These are phyloP conservation scores for Liparis tanakae DNA, from an alignment of 2,797 vertebrate species.

Conservation along the genomic window DNA sequence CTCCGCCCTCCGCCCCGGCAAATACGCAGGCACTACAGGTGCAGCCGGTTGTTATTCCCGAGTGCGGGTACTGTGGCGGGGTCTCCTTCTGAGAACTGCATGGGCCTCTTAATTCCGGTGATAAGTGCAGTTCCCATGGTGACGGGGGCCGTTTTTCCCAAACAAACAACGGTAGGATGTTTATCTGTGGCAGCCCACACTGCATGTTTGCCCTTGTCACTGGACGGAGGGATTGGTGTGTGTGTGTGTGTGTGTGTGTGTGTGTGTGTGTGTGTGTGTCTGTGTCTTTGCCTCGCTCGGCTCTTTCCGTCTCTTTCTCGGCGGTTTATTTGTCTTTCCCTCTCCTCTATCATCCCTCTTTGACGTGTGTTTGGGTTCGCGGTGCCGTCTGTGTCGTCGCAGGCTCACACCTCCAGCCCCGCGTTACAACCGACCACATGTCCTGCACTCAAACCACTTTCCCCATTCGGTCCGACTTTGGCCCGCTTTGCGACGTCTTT, in stretches of 20 bases:
- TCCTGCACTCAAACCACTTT: background rate
- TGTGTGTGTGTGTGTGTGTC: slow-evolving; percentile 14
- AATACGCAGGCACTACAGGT: slow-evolving; percentile 71
- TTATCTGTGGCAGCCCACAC: slow-evolving; percentile 89
- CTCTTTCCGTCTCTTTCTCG: slow-evolving; percentile 38
- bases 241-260: slow-evolving; percentile 26
- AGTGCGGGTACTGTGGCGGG: slow-evolving; percentile 75
- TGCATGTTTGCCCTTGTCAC: slow-evolving; percentile 85
- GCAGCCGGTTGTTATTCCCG: slow-evolving; percentile 71
- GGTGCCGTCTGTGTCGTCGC: slow-evolving; percentile 14
- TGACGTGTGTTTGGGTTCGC: slow-evolving; percentile 16
- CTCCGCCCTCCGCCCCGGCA: background rate
- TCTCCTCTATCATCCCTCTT: slow-evolving; percentile 34
- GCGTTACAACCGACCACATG: slow-evolving; percentile 2
- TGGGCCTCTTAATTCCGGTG: slow-evolving; percentile 89
- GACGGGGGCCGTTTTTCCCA: slow-evolving; percentile 87
- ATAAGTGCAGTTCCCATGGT: slow-evolving; percentile 89
- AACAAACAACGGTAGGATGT: slow-evolving; percentile 88
- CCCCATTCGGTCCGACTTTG: slow-evolving; percentile 15
- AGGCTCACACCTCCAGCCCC: slow-evolving; percentile 16
- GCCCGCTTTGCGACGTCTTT: slow-evolving; percentile 34
- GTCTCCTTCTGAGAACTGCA: slow-evolving; percentile 85
- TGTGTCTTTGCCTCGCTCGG: slow-evolving; percentile 33
- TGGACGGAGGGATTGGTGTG: slow-evolving; percentile 64
- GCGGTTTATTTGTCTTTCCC: slow-evolving; percentile 44